Evolutionary conservation across 1,140 invertebrate genomes (phyloP), one percentile per base, ranked within the genome.

Genomic region (Arion vulgaris): DNA sequence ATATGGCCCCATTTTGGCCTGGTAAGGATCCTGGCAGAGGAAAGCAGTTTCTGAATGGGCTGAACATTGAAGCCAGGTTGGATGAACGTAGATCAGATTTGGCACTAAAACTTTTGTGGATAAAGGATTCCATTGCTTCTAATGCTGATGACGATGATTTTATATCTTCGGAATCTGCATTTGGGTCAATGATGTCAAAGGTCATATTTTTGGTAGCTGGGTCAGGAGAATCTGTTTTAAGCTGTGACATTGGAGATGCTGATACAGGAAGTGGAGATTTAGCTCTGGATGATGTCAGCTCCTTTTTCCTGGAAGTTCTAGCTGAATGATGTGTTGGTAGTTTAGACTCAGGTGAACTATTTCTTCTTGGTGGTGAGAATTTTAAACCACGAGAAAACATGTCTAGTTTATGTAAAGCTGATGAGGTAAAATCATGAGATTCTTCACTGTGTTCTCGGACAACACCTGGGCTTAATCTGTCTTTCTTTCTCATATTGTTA

Each of bases 51-150:
- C 81, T 53, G 15, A 84, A 66, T 34, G 80, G 69, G 68, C 80
- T 82, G 36, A 86, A 83, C 80, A 83, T 83, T 26, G 80, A 45
- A 45, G 77, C 83, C 45, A 86, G 28, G 49, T 78, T 79, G 39
- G 36, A 81, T 39, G 78, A 38, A 34, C 85, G 84, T 75, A 85
- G 82, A 72, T 87, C 87, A 76, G 90, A 90, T 66, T 96, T 94
- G 28, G 96, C 96, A 89, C 98, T 97, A 90, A 99, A 99, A 92
- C 97, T 98, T 91, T 98, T 98, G 90, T 98, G 97, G 90, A 99
- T 99, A 82, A 99, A 94, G 89, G 98, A 98, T 92, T 99, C 97
- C 87, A 99, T 97, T 13, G 97, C 97, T 91, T 97, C 98, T 5
- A 98, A 93, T 32, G 98, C 97, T 0, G 97, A 98, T 97, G 96